Base-by-base conservation (phyloP, 2,113 vertebrate genomes). In the Ochotona princeps region DNA sequence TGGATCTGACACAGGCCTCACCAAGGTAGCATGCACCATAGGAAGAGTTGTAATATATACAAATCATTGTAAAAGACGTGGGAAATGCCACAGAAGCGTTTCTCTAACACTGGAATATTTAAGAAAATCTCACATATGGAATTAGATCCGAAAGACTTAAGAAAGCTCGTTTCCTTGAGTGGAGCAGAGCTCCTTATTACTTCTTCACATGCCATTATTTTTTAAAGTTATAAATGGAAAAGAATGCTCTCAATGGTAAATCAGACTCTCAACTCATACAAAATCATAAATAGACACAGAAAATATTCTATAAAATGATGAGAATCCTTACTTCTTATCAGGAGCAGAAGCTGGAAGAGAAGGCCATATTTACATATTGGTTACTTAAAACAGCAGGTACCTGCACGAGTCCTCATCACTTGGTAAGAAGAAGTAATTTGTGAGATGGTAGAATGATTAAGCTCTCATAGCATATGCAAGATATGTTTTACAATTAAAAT, bases 351-450 rank as follows among this genome's bases (percentile, higher is more conserved):
- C 38, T 32, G 35, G 49, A 92, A 72, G 32, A 10, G 70, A 86
- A 88, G 26, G 63, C 32, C 1, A 54, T 85, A 25, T 3, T 83
- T 74, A 47, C 0, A 20, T 76, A 51, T 26, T 0, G 73, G 44
- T 18, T 72, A 79, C 5, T 80, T 76, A 90, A 83, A 92, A 2
- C n/a, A 57, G 20, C 38, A 28, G 78, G 17, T 72, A 25, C 28
- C 83, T 94, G 38, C 26, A 60, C 76, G 95, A 73, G 5, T 47
- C 13, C 17, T 78, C 15, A 86, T 83, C 6, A 20, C 35, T 84
- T 65, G 30, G 15, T 72, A 92, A 87, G 57, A 13, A 90, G 70
- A 90, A 54, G 86, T 83, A 35, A 66, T 86, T 67, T 87, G 9
- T 90, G 38, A 93, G 86, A 79, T 15, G 23, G 47, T 35, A 38